phyloP scores from a whole-genome alignment of 2,888 invertebrate species.

The Pseudococcus jackbeardsleyi region DNA sequence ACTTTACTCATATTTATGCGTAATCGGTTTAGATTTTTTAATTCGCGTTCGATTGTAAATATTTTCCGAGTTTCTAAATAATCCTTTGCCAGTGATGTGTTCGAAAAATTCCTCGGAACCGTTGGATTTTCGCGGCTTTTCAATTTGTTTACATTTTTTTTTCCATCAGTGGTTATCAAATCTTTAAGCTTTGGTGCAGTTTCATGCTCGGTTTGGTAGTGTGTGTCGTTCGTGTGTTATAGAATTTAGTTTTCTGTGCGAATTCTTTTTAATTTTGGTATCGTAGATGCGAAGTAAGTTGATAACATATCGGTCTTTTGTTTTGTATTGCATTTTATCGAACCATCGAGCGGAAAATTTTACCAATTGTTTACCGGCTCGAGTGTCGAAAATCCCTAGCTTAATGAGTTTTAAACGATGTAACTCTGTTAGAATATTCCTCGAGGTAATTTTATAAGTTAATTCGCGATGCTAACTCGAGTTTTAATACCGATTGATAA shows the following conservation, averaged over 20 bases:
- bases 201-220: neutral
- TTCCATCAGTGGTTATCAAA: conserved; percentile 34
- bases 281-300: conserved; percentile 58
- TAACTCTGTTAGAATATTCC: neutral
- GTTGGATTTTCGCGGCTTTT: conserved; percentile 59
- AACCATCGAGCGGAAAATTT: neutral
- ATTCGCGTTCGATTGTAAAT: conserved; percentile 24
- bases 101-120: conserved; percentile 24
- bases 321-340: neutral
- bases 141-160: conserved; percentile 57
- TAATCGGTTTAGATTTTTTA: conserved; percentile 55
- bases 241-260: neutral
- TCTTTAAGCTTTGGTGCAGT: neutral
- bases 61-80: conserved; percentile 12
- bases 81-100: conserved; percentile 22
- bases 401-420: neutral
- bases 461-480: neutral
- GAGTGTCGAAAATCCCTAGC: neutral
- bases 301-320: conserved; percentile 31
- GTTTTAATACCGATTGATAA: too few relatives aligned
- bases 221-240: neutral
- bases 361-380: neutral
- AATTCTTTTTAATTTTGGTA: conserved; percentile 10
- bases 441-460: neutral
- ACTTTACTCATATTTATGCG: conserved; percentile 59